A percentile compares a stretch with the other conserved stretches of the same genome.
phyloP scores from a whole-genome alignment of 2,797 vertebrate species.

The Nothura maculosa region DNA sequence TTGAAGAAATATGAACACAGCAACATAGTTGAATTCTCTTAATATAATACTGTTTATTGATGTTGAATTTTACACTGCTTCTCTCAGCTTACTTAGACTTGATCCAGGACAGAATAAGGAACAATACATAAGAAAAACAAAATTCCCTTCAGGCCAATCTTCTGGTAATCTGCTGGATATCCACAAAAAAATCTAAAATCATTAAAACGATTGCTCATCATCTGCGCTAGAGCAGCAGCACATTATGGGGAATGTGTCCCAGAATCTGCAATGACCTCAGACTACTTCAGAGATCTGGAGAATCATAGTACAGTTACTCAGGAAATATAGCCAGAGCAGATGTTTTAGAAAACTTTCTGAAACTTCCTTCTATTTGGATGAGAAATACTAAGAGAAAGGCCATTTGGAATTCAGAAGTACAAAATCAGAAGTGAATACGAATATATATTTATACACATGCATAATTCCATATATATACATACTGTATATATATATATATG shows the following conservation, averaged over 20 bases:
- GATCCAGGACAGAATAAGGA: background rate
- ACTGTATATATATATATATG: background rate
- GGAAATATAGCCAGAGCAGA: background rate
- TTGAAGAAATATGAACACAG: background rate
- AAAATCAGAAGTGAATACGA: background rate
- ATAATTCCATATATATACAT: background rate
- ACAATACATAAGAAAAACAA: background rate
- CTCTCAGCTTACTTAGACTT: background rate
- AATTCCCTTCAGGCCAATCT: background rate
- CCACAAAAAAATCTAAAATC: background rate
- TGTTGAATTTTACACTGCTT: background rate
- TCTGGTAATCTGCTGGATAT: background rate
- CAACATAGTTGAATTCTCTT: background rate
- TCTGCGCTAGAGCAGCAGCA: background rate
- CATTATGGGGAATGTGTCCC: background rate
- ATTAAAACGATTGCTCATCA: background rate
- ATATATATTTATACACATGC: background rate
- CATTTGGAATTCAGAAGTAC: constrained; percentile 31
- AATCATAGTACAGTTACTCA: background rate
- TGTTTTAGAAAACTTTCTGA: constrained; percentile 17
- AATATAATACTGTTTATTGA: background rate
- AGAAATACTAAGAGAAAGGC: background rate
- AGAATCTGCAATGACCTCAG: background rate
- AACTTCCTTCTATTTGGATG: constrained; percentile 5
- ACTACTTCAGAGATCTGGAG: background rate